These are phyloP conservation scores for Scaptodrosophila latifasciaeformis DNA, from an alignment of 2,888 invertebrate genomes.

Conservation along the genomic window DNA sequence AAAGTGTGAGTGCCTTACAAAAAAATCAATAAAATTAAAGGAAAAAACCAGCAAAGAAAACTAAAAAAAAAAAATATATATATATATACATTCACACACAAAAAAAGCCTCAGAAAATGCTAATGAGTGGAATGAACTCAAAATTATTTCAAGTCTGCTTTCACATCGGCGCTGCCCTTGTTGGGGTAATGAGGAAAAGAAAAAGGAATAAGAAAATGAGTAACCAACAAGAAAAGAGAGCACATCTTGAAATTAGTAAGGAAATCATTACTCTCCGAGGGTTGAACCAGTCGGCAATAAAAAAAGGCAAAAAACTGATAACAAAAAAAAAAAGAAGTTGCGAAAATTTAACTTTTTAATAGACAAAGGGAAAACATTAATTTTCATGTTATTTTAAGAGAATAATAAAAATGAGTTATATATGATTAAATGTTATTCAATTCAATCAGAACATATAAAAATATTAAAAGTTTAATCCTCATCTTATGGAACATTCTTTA, in stretches of 20 bases:
- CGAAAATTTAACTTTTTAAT: slow-evolving; percentile 11
- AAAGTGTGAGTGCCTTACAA: slow-evolving; percentile 25
- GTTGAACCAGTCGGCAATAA: too few relatives aligned
- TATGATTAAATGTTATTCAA: too few relatives aligned
- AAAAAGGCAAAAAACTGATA: too few relatives aligned
- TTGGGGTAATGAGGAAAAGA: slow-evolving; percentile 13
- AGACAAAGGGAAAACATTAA: slow-evolving; percentile 7
- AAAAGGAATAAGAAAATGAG: neutral
- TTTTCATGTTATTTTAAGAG: too few relatives aligned
- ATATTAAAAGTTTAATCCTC: too few relatives aligned
- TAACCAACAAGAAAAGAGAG: slow-evolving; percentile 16
- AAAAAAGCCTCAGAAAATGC: slow-evolving; percentile 31
- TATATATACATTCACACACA: too few relatives aligned
- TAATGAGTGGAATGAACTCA: slow-evolving; percentile 68
- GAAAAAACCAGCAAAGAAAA: slow-evolving; percentile 27
- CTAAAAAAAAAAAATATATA: neutral
- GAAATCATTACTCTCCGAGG: slow-evolving; percentile 9
- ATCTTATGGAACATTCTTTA: neutral
- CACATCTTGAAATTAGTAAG: slow-evolving; percentile 37
- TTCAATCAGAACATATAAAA: too few relatives aligned
- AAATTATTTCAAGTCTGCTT: slow-evolving; percentile 35
- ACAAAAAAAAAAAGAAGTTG: neutral
- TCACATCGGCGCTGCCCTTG: slow-evolving; percentile 7
- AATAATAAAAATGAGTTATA: too few relatives aligned
- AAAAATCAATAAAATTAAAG: slow-evolving; percentile 68